Evolutionary conservation across 2,113 vertebrate genomes (phyloP).

Genomic region (Ctenomys sociabilis): DNA sequence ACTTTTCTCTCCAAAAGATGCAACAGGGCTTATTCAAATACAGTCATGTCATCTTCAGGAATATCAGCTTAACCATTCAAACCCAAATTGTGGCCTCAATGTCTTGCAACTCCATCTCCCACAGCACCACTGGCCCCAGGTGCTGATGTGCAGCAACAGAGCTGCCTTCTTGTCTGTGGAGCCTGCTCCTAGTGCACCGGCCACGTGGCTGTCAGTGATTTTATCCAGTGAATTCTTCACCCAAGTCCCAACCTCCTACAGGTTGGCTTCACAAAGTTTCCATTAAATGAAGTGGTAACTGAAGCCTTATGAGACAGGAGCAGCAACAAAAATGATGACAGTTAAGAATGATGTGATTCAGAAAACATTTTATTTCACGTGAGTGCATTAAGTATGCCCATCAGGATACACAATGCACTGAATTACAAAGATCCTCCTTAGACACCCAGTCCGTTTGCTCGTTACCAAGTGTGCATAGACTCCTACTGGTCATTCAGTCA

Average conservation of each 20-base stretch:
- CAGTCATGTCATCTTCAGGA: background rate
- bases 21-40: background rate
- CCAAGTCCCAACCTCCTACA: too few relatives aligned
- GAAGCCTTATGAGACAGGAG: background rate
- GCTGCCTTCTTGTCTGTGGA: background rate
- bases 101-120: background rate
- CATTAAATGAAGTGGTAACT: background rate
- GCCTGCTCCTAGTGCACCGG: background rate
- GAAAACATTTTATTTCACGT: background rate
- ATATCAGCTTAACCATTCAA: background rate
- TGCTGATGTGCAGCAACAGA: background rate
- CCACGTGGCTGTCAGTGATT: background rate
- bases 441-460: background rate
- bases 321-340: background rate
- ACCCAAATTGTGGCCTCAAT: background rate
- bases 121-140: too few relatives aligned
- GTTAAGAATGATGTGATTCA: background rate
- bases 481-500: background rate
- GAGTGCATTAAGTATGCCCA: background rate
- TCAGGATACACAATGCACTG: background rate
- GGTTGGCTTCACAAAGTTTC: background rate
- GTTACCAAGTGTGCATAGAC: rapidly evolving
- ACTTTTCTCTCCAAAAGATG: background rate
- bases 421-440: background rate
- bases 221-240: background rate